phyloP scores from a whole-genome alignment of 2,888 invertebrate species.

The Rhamphomyia laevipes region DNA sequence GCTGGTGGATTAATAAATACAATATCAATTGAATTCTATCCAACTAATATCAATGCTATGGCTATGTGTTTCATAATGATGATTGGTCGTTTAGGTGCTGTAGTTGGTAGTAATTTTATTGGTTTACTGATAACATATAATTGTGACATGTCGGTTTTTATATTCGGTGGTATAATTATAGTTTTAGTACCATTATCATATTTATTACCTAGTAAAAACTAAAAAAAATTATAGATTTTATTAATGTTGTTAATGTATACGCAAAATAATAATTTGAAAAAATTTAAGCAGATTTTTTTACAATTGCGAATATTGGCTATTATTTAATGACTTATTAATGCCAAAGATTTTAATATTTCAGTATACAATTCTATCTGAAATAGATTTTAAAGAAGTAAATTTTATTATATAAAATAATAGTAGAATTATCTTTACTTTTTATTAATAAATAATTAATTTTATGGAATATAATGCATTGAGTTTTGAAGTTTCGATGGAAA shows the following conservation, averaged over 20 bases:
- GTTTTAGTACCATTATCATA: neutral
- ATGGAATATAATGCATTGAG: too few species aligned
- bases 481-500: too few species aligned
- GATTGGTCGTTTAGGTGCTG: conserved; percentile 18
- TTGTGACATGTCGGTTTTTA: conserved; percentile 12
- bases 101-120: conserved; percentile 16
- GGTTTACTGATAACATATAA: conserved; percentile 12
- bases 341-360: too few species aligned
- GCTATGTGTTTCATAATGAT: conserved; percentile 18
- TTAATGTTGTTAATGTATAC: neutral
- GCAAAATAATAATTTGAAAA: too few species aligned
- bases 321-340: too few species aligned
- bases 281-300: too few species aligned
- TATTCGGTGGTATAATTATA: conserved; percentile 2
- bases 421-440: too few species aligned
- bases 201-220: neutral
- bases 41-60: conserved; percentile 34
- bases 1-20: conserved; percentile 42
- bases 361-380: too few species aligned
- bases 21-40: conserved; percentile 41
- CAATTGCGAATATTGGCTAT: too few species aligned
- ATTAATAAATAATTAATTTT: too few species aligned
- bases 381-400: too few species aligned
- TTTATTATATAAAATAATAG: too few species aligned
- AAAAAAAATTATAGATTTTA: neutral